A percentile compares a stretch with the other conserved stretches of the same genome.
Evolutionary conservation across 2,113 vertebrate genomes (phyloP).

Genomic region (Ictidomys tridecemlineatus): DNA sequence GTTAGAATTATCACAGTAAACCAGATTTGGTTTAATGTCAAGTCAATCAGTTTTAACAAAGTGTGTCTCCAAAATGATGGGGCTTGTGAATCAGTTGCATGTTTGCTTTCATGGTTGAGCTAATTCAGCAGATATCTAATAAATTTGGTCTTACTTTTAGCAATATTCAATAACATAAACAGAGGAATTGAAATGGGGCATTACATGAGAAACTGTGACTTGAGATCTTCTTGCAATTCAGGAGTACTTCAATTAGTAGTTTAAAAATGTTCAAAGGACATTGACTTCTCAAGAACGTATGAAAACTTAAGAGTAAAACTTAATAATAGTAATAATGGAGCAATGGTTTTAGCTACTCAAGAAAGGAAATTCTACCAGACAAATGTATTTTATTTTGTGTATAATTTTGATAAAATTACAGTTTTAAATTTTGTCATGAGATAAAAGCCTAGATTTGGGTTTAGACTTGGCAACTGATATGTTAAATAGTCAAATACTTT

Average conservation of each 20-base stretch:
- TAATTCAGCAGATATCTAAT: neutral
- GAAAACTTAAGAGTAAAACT: constrained; percentile 6
- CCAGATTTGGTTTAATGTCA: constrained; percentile 7
- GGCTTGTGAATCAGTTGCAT: neutral
- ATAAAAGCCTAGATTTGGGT: neutral
- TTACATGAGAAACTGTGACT: neutral
- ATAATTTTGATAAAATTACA: constrained; percentile 2
- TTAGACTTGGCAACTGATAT: neutral
- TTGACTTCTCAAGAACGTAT: neutral
- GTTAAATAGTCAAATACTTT: neutral
- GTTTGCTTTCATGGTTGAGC: neutral
- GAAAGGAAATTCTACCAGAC: neutral
- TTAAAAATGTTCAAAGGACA: neutral
- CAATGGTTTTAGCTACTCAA: neutral
- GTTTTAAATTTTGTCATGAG: neutral
- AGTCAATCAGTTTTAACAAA: neutral
- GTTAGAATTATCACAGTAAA: neutral
- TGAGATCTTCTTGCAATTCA: neutral
- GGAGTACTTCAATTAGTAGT: neutral
- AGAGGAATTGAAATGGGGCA: neutral
- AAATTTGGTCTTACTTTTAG: neutral
- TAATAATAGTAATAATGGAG: neutral
- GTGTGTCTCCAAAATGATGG: neutral
- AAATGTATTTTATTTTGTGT: neutral
- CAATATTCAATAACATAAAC: neutral